Percentiles rank a stretch among this genome's conserved stretches.
These are phyloP conservation scores for Pyralis farinalis DNA, from an alignment of 2,888 invertebrate genomes.

Conservation along the genomic window DNA sequence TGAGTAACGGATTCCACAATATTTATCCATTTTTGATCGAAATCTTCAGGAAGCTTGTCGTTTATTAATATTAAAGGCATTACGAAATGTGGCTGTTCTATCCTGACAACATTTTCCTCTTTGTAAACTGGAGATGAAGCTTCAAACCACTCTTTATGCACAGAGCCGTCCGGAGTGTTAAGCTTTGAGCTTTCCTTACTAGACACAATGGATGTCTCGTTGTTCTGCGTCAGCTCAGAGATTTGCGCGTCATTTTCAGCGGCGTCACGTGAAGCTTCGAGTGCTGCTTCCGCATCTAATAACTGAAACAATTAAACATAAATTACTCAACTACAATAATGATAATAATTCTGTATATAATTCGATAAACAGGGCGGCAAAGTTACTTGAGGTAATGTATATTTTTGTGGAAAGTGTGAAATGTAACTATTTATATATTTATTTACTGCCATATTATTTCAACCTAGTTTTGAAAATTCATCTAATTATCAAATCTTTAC, in stretches of 20 bases:
- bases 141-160: constrained; percentile 36
- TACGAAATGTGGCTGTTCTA: constrained; percentile 28
- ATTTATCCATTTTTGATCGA: constrained; percentile 60
- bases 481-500: no score
- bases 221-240: constrained; percentile 43
- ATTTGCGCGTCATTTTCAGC: constrained; percentile 40
- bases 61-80: constrained; percentile 69
- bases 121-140: constrained; percentile 30
- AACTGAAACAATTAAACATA: constrained; percentile 38
- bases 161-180: constrained; percentile 38
- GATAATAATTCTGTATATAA: no score
- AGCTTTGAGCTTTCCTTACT: constrained; percentile 44
- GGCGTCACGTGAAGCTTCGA: constrained; percentile 32
- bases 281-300: constrained; percentile 59
- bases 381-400: no score
- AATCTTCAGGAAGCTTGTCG: constrained; percentile 63
- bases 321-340: no score
- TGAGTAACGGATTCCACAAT: constrained; percentile 46
- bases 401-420: no score
- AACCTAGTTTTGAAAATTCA: no score
- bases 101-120: constrained; percentile 33
- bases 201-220: constrained; percentile 50
- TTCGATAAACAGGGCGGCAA: no score
- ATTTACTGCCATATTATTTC: no score
- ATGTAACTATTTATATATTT: no score